Base-by-base conservation (phyloP, 2,888 invertebrate species). In the Dryobota labecula region DNA sequence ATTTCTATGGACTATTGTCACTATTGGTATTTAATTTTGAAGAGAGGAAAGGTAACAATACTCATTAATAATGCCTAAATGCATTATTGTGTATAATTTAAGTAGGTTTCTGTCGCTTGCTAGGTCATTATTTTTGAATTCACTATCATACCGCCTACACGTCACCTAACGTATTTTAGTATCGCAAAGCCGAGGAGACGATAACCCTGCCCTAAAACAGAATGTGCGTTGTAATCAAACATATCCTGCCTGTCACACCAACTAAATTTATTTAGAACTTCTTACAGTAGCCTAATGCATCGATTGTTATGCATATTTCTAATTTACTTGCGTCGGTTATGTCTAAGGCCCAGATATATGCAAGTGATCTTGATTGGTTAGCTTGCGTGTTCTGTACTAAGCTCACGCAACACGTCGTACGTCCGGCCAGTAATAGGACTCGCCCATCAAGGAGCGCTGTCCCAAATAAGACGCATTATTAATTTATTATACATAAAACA, bases 191-290 rank as follows among this genome's bases (percentile, higher is more conserved):
- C 54, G 66, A 47, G 51, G 27, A 45, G 45, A 57, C 60, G 85
- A 85, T 82, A 85, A 84, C 74, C 73, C 53, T 68, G 20, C 58
- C 53, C 68, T 68, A 79, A 77, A 77, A 67, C 60, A 60, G 13
- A 43, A 11, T 75, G 20, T 47, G 36, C 56, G 54, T 60, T 65
- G 71, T 73, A 76, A 84, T 77, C 80, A 84, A 84, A 80, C 78
- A 82, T 57, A 74, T 74, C 72, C 79, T 78, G 65, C 72, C 79
- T 78, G 65, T 61, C 70, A 61, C 9, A 54, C 33, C 1, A 30
- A 56, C 65, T 60, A 62, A 51, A 68, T 43, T 61, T 20, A 63
- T 51, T 58, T 36, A 51, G 49, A 51, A 68, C 49, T 65, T 57
- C 61, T 27, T 45, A 57, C 11, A 45, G 30, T 24, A 54, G 15